Evolutionary conservation across 2,113 vertebrate genomes (phyloP), one percentile per base, ranked within the genome.

Genomic region (Dipodomys merriami): DNA sequence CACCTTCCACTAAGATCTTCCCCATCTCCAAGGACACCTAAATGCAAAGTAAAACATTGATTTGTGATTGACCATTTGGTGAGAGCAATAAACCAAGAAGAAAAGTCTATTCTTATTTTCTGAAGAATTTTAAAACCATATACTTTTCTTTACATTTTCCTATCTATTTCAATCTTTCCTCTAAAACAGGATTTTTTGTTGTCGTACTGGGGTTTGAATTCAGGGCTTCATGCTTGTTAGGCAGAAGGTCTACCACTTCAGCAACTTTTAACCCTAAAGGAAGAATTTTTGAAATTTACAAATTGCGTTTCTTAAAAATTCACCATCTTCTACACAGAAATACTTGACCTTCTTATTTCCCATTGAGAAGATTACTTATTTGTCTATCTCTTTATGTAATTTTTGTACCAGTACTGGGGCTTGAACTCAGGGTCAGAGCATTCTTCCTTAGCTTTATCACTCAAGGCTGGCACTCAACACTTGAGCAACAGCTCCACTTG

Each of bases 1-100:
- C 98, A 86, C 99, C 99, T 98, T 99, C 99, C 0, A 99, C 99
- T 82, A 99, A 98, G 97, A 99, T 99, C 96, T 99, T 99, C 3
- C 99, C 99, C 99, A 99, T 99, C 98, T 99, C 99, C 88, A 99
- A 96, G 69, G 99, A 99, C 57, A 99, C 98, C 99, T 99, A 78
- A 62, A 9, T 35, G 11, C 18, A 77, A 81, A 35, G 9, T 18
- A 67, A 94, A 84, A 88, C 16, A 73, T 16, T 57, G 53, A 16
- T 57, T 57, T 57, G 13, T 57, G 53, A 4, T 39, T 39, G 39
- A 39, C 76, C 44, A 18, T 64, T 83, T 68, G 68, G 1, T 81
- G 33, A 71, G 35, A 25, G 20, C 27, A 53, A 83, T 65, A 84
- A 86, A 91, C 25, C 68, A 67, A 77, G 72, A 33, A 67, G 85